Evolutionary conservation across 2,888 invertebrate genomes (phyloP).

Genomic region (Apotomis capreana): DNA sequence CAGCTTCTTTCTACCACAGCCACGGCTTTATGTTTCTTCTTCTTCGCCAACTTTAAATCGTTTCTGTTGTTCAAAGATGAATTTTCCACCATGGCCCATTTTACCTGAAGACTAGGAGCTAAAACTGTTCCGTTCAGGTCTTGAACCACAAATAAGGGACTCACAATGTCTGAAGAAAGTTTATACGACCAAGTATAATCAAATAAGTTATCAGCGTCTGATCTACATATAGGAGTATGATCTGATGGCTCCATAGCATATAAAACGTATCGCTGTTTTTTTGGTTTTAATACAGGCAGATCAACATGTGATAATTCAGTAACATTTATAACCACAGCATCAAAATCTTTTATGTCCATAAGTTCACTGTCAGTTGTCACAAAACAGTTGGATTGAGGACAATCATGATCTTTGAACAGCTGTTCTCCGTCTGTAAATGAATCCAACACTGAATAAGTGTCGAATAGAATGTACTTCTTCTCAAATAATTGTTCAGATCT

Average conservation of each 20-base stretch:
- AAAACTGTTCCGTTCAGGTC: conserved; percentile 56
- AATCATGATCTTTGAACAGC: too few relatives aligned
- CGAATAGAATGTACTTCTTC: too few relatives aligned
- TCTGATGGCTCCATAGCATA: conserved; percentile 61
- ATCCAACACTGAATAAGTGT: too few relatives aligned
- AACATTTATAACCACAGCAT: conserved; percentile 67
- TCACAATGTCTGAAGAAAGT: conserved; percentile 67
- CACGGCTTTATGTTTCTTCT: conserved; percentile 51
- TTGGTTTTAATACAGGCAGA: conserved; percentile 57
- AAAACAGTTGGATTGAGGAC: too few relatives aligned
- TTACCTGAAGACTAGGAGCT: conserved; percentile 57
- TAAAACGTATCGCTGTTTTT: conserved; percentile 69
- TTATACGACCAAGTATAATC: conserved; percentile 79
- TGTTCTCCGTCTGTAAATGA: too few relatives aligned
- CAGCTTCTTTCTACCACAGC: conserved; percentile 48
- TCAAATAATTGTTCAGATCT: neutral
- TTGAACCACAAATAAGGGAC: conserved; percentile 67
- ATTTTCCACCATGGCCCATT: conserved; percentile 51
- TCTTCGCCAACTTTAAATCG: neutral
- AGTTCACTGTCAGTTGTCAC: too few relatives aligned
- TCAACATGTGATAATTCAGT: conserved; percentile 50
- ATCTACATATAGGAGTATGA: conserved; percentile 60
- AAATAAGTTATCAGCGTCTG: conserved; percentile 62
- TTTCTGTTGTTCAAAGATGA: conserved; percentile 38
- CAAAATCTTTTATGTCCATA: conserved; percentile 49